Base-by-base conservation (phyloP, 2,797 vertebrate species). In the Melanotaenia parkinsoni region DNA sequence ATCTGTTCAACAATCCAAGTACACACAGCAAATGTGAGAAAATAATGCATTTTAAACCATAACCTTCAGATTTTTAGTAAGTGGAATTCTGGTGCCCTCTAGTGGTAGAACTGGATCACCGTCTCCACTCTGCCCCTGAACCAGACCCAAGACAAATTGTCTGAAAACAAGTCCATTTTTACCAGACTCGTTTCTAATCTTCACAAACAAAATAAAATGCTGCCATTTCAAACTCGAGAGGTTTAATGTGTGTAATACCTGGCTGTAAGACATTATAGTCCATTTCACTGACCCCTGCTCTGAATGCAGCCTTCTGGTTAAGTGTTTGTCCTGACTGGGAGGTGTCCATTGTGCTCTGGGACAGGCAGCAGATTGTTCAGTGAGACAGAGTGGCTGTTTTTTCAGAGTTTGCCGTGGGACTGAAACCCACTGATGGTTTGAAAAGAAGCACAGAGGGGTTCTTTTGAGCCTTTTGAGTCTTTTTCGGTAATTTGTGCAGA, bases 321-420 rank as follows among this genome's bases (percentile, higher is more conserved):
- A 43, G 68, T 62, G 24, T 67, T 63, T 28, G 11, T 50, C 67
- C 53, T 67, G 11, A 32, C 43, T 82, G 75, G 72, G 67, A 80
- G 69, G 72, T 77, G 38, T 74, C 58, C 70, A 51, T 90, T 91
- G 81, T 90, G 63, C 72, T 62, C 14, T 2, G 28, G 43, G 72
- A 92, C 89, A 92, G 75, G 56, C 83, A 13, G 28, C 73, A 78
- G 77, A 87, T 91, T 92, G 91, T 92, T 89, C 9, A 37, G 10
- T 12, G 13, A 53, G 50, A 92, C 81, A 85, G 72, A 86, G 81
- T 54, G 2, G 65, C 75, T 59, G 61, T 72, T 86, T 87, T 30
- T 72, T 81, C 26, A 18, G n/a, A 26, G 43, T 70, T 33, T 20
- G 40, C 50, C 22, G 73, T 82, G 75, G 77, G 76, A 80, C 53